Percentiles rank a stretch among this genome's conserved stretches.
These are phyloP conservation scores for Tursiops truncatus DNA, from an alignment of 2,113 vertebrate genomes.

Conservation along the genomic window DNA sequence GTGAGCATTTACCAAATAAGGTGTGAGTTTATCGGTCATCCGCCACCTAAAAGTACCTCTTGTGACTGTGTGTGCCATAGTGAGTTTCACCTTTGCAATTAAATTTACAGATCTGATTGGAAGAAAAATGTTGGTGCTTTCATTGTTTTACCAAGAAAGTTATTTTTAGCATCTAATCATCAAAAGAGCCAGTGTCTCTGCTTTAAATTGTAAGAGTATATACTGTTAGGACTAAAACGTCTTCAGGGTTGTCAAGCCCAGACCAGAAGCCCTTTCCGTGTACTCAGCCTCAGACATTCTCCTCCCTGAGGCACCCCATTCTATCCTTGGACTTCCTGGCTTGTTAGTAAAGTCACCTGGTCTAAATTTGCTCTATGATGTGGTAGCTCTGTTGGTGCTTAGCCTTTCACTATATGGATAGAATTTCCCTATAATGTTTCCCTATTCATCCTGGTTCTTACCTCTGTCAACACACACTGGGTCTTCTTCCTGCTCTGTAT, in stretches of 20 bases:
- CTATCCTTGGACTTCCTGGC: background rate
- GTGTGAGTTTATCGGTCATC: background rate
- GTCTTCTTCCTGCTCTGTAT: background rate
- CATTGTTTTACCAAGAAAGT: background rate
- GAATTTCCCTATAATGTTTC: background rate
- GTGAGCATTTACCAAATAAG: background rate
- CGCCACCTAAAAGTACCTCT: background rate
- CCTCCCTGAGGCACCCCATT: background rate
- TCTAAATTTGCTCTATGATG: background rate
- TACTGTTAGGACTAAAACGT: background rate
- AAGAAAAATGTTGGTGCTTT: background rate
- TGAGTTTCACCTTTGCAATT: background rate
- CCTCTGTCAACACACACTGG: background rate
- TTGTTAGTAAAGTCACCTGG: background rate
- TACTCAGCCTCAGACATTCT: background rate
- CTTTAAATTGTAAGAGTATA: background rate
- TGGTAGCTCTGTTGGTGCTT: background rate
- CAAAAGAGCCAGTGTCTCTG: background rate
- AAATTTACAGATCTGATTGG: background rate
- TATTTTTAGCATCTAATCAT: conserved; percentile 6
- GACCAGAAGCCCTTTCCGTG: background rate
- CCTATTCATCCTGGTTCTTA: background rate
- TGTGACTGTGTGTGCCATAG: background rate
- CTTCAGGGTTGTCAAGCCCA: background rate
- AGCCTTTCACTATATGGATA: background rate